Evolutionary conservation across 2,888 invertebrate genomes (phyloP).

Genomic region (Cerastoderma edule): DNA sequence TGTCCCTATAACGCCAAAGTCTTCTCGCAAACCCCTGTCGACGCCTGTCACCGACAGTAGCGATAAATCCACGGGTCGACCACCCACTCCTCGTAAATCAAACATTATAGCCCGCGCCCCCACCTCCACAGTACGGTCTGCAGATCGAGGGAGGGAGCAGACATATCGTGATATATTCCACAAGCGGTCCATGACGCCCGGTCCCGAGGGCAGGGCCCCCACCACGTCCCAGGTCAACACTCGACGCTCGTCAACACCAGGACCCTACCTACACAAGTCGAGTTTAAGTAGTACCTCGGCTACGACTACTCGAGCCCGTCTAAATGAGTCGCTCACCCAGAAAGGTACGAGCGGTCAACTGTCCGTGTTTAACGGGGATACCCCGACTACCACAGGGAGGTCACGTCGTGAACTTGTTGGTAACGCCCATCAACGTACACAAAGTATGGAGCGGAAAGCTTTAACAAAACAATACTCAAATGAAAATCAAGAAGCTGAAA

Average conservation of each 20-base stretch:
- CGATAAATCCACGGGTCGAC: conserved; percentile 47
- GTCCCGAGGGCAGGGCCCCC: conserved; percentile 48
- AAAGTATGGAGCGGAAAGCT: conserved; percentile 46
- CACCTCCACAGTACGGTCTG: conserved; percentile 22
- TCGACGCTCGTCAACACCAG: conserved; percentile 64
- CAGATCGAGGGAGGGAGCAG: conserved; percentile 54
- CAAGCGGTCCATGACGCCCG: conserved; percentile 71
- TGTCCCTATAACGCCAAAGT: conserved; percentile 64
- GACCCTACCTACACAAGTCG: conserved; percentile 50
- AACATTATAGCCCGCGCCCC: conserved; percentile 63
- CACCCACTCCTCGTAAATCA: conserved; percentile 63
- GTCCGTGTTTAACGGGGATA: conserved; percentile 47
- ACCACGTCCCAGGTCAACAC: conserved; percentile 12
- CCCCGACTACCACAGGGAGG: conserved; percentile 6
- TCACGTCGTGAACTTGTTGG: conserved; percentile 27
- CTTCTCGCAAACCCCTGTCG: conserved; percentile 45
- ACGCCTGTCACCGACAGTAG: conserved; percentile 30
- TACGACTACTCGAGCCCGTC: conserved; percentile 40
- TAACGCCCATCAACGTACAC: conserved; percentile 34
- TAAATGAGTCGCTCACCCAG: conserved; percentile 48
- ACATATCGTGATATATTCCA: conserved; percentile 70
- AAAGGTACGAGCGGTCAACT: conserved; percentile 32
- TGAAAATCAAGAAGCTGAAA: conserved; percentile 46
- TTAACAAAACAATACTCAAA: conserved; percentile 50
- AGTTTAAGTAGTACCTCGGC: conserved; percentile 44